phyloP scores from a whole-genome alignment of 2,888 invertebrate genomes.

The Euproctis similis region DNA sequence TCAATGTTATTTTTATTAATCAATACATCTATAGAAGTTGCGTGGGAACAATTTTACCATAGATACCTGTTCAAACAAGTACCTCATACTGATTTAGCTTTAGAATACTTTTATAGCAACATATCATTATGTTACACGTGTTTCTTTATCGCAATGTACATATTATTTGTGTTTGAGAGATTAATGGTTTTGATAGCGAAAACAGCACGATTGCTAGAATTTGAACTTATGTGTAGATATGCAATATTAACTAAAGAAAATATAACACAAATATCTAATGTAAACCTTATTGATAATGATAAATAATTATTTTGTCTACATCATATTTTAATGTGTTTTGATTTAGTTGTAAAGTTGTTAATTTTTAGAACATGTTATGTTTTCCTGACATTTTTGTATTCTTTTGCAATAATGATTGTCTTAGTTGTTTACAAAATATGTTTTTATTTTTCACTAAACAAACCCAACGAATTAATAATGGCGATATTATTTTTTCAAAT shows the following conservation, averaged over 20 bases:
- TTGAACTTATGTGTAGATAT: conserved; percentile 54
- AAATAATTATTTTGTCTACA: no score
- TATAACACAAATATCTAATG: conserved; percentile 16
- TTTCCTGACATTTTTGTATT: no score
- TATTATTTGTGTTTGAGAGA: conserved; percentile 42
- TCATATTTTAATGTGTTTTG: no score
- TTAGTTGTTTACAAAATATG: no score
- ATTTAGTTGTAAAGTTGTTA: no score
- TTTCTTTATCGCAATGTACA: conserved; percentile 33
- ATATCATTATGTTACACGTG: conserved; percentile 33
- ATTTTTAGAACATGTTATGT: no score
- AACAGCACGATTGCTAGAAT: conserved; percentile 48
- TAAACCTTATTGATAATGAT: conserved; percentile 1
- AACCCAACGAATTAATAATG: no score
- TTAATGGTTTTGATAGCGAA: conserved; percentile 30
- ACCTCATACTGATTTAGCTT: conserved; percentile 21
- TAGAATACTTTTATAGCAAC: conserved; percentile 38
- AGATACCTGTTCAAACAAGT: conserved; percentile 24
- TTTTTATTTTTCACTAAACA: no score
- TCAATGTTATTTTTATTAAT: conserved; percentile 23
- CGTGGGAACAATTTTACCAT: conserved; percentile 31
- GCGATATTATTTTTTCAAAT: no score
- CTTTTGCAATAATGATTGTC: no score
- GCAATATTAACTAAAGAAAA: conserved; percentile 39
- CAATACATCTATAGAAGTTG: conserved; percentile 37